Evolutionary conservation across 2,797 vertebrate genomes (phyloP), one percentile per base, ranked within the genome.

Genomic region (Oryzias sinensis): DNA sequence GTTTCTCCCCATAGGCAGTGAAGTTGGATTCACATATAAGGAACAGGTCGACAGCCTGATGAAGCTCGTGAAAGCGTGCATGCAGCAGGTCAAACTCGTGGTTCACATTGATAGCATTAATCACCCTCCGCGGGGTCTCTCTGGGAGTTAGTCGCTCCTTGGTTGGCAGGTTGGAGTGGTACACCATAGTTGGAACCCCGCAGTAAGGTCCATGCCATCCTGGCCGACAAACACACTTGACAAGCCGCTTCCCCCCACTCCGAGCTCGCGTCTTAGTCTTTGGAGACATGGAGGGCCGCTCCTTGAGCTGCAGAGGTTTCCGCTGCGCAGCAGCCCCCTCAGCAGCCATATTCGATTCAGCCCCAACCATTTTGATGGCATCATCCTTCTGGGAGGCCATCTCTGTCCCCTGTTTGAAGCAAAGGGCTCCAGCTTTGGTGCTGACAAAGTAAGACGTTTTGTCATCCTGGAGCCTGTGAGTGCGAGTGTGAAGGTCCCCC

Each of bases 151-250:
- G 92, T 4, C 96, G 91, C 80, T 98, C 96, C 90, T 98, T 98
- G 41, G 96, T 98, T 61, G 97, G 96, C 72, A 99, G 91, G 68
- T 97, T 99, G 68, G 97, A 99, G 90, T 97, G 94, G 73, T 98
- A 94, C 60, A 98, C 97, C 90, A 99, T 95, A 0, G 97, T 98
- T 67, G 97, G 97, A 41, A 98, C 96, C 0, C 97, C 96, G 0
- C 97, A 99, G 86, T 97, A 97, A 9, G 95, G 95, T 17, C 97
- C 97, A 0, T 99, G 97, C 97, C 97, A 99, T 15, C 97, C 97
- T 0, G 95, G 93, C 49, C 95, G 91, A 65, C 97, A 99, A 33
- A 98, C 89, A 0, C 97, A 99, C 80, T 97, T 97, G 14, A 98
- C 95, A 41, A 92, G 77, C 1, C 93, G 88, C 58, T 80, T 81